Conservation (phyloP, 2,797 vertebrate genomes). For the Carapus acus region DNA sequence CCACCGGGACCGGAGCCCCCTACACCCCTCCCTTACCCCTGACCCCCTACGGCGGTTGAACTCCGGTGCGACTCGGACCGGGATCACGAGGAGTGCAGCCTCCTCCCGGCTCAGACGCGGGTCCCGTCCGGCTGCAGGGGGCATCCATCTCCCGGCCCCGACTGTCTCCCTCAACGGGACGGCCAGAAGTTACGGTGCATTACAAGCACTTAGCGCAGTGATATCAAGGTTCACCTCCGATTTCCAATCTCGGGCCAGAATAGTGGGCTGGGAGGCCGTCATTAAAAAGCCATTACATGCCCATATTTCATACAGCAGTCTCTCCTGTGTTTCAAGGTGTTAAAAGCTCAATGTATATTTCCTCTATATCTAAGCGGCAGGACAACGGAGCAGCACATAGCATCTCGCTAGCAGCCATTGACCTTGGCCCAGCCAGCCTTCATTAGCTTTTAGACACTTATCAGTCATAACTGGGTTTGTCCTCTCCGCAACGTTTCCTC, state of each 20-base stretch:
- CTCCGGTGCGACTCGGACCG: conserved; percentile 34
- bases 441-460: conserved; percentile 87
- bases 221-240: conserved; percentile 84
- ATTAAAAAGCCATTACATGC: conserved; percentile 84
- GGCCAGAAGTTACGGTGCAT: conserved; percentile 80
- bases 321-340: conserved; percentile 81
- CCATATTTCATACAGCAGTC: conserved; percentile 80
- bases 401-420: conserved; percentile 78
- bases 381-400: conserved; percentile 73
- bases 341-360: conserved; percentile 85
- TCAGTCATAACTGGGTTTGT: conserved; percentile 84
- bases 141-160: conserved; percentile 75
- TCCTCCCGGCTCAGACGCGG: conserved; percentile 54
- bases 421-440: conserved; percentile 82
- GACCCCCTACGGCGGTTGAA: conserved; percentile 29
- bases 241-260: conserved; percentile 81
- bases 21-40: too few relatives aligned
- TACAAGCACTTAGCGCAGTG: conserved; percentile 81
- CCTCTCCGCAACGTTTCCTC: conserved; percentile 78
- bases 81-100: conserved; percentile 61
- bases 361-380: conserved; percentile 78
- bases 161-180: conserved; percentile 73
- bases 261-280: conserved; percentile 76
- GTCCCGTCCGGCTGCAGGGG: conserved; percentile 59
- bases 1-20: conserved; percentile 8